Percentiles rank a stretch among this genome's conserved stretches.
Conservation (phyloP, 1,140 invertebrate genomes). For the Metaphire vulgaris region DNA sequence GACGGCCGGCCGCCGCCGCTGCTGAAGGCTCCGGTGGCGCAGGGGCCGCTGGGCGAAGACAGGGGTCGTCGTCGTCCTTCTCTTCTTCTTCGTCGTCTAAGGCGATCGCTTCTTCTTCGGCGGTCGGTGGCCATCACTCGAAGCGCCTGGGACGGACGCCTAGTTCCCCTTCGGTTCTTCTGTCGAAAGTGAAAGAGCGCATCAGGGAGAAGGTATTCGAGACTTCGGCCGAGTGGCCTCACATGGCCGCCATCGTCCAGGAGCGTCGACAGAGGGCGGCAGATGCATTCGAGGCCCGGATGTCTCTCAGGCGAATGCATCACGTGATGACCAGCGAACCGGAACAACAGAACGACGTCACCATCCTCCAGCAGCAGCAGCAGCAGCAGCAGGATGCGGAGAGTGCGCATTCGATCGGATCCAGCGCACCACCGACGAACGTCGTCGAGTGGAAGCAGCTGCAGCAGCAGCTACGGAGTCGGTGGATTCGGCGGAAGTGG, state of each 20-base stretch:
- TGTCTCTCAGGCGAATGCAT: slow-evolving; percentile 1
- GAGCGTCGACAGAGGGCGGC: slow-evolving; percentile 20
- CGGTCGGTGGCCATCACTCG: neutral
- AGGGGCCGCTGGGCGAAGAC: no score
- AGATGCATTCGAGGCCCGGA: slow-evolving; percentile 13
- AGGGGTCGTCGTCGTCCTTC: neutral
- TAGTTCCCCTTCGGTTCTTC: slow-evolving; percentile 16
- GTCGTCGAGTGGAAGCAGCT: no score
- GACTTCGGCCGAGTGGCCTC: slow-evolving; percentile 22
- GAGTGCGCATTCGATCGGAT: neutral
- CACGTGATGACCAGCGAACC: neutral
- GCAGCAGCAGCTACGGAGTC: slow-evolving; percentile 7
- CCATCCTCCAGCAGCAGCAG: slow-evolving; percentile 3
- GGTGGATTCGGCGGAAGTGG: neutral
- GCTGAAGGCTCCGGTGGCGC: no score
- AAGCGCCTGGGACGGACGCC: slow-evolving; percentile 8
- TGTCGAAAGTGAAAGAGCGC: slow-evolving; percentile 13
- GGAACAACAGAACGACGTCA: neutral
- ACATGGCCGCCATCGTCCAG: slow-evolving; percentile 15
- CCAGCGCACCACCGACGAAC: slow-evolving; percentile 13
- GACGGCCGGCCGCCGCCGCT: slow-evolving; percentile 1
- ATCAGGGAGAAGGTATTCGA: slow-evolving; percentile 13
- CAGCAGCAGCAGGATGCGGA: neutral
- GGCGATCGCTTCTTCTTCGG: neutral
- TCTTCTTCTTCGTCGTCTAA: neutral